A percentile compares a stretch with the other conserved stretches of the same genome.
Conservation (phyloP, 2,113 vertebrate genomes). For the Carlito syrichta region DNA sequence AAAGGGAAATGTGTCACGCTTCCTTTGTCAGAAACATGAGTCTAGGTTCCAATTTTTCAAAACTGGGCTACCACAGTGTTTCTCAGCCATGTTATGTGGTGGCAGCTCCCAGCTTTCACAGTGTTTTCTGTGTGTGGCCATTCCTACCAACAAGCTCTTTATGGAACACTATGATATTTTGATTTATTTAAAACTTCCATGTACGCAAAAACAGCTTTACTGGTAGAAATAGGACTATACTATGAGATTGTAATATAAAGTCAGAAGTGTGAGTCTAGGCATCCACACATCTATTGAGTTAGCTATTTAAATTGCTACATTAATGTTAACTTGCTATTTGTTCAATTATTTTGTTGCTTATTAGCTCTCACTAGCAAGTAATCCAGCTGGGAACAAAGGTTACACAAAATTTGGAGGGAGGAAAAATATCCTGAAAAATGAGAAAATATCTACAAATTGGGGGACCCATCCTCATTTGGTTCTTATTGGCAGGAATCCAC, state of each 20-base stretch:
- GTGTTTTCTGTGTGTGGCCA: not conserved
- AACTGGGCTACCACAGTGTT: rapidly evolving
- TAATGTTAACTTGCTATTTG: not conserved
- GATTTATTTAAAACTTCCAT: not conserved
- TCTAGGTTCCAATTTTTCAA: not conserved
- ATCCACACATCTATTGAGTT: rapidly evolving
- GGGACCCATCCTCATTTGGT: not conserved
- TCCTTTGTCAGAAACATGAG: conserved; percentile 31
- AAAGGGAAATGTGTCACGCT: conserved; percentile 19
- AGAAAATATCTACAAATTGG: not conserved
- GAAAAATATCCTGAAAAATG: not conserved
- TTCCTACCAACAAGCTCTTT: not conserved
- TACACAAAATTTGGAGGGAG: not conserved
- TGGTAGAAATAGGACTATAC: not conserved
- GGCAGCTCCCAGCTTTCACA: not conserved
- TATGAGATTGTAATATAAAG: rapidly evolving
- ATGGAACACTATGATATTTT: not conserved
- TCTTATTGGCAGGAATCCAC: not conserved
- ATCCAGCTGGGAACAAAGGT: not conserved
- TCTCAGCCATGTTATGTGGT: not conserved
- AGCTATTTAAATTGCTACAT: not conserved
- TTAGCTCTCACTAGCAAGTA: not conserved
- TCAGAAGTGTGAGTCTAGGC: too few relatives aligned
- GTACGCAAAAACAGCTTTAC: not conserved
- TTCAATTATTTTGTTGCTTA: not conserved